Evolutionary conservation across 2,888 invertebrate species (phyloP).

Genomic region (Napeogenes sylphis): DNA sequence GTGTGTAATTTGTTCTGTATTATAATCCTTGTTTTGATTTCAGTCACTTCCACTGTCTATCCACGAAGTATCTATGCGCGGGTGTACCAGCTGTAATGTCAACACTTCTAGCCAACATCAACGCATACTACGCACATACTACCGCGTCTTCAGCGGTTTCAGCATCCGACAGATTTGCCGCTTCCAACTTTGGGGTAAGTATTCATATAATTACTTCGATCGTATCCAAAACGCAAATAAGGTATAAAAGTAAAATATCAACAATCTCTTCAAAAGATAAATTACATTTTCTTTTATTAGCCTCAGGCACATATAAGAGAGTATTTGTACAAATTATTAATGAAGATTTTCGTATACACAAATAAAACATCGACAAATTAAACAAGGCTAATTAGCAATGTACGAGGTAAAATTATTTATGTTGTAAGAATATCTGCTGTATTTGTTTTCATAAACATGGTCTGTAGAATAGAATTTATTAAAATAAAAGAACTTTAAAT

Average conservation of each 20-base stretch:
- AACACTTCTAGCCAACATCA: conserved; percentile 98
- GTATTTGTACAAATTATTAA: no score
- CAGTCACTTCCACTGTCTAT: conserved; percentile 99
- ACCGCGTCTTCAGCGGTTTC: conserved; percentile 98
- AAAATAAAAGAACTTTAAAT: no score
- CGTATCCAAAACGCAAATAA: neutral
- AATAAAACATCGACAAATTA: no score
- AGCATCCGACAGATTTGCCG: conserved; percentile 98
- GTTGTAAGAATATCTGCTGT: no score
- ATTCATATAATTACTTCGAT: neutral
- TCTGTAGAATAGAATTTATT: no score
- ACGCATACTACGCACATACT: conserved; percentile 99
- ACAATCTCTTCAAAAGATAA: neutral
- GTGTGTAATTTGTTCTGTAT: neutral
- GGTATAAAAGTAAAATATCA: conserved; percentile 9
- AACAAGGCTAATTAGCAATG: no score
- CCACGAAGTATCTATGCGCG: conserved; percentile 99
- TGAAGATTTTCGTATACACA: no score
- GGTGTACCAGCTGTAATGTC: conserved; percentile 99
- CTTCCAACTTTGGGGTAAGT: conserved; percentile 99
- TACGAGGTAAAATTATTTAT: no score
- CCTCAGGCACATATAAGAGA: no score
- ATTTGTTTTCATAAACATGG: no score
- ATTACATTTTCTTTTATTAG: conserved; percentile 7
- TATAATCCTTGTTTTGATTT: conserved; percentile 38